Percentiles rank a stretch among this genome's conserved stretches.
Evolutionary conservation across 2,888 invertebrate species (phyloP).

Genomic region (Trachelus stipa): DNA sequence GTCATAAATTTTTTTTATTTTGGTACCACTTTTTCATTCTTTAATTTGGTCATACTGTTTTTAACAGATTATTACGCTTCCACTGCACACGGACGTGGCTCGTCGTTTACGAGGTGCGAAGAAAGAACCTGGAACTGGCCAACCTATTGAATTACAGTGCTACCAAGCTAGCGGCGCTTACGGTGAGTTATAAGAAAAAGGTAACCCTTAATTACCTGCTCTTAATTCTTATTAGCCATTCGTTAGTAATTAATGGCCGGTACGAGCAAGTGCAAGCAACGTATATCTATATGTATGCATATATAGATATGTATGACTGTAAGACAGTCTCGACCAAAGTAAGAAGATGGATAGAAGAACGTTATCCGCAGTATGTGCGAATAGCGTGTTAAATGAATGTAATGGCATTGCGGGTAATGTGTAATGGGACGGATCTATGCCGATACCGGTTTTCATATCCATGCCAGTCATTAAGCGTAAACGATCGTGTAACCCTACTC

Average conservation of each 20-base stretch:
- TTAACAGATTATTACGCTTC: too few species aligned
- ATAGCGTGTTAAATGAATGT: conserved; percentile 54
- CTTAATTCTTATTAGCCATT: conserved; percentile 32
- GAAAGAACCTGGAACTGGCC: too few species aligned
- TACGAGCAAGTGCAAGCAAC: background rate
- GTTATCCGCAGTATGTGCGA: conserved; percentile 31
- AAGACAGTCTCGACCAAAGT: background rate
- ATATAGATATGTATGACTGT: too few species aligned
- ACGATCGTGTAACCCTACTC: conserved; percentile 34
- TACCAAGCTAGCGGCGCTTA: background rate
- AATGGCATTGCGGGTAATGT: conserved; percentile 44
- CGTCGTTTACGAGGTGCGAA: too few species aligned
- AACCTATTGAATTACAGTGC: too few species aligned
- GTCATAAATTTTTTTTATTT: too few species aligned
- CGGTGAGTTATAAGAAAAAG: conserved; percentile 2
- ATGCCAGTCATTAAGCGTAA: conserved; percentile 33
- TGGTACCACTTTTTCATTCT: too few species aligned
- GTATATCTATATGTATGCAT: too few species aligned
- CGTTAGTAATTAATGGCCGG: conserved; percentile 36
- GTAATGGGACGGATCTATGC: conserved; percentile 50
- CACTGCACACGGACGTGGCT: too few species aligned
- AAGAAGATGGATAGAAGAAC: background rate
- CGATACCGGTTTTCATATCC: conserved; percentile 42
- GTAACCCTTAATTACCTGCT: conserved; percentile 35
- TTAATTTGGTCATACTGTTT: too few species aligned